phyloP scores from a whole-genome alignment of 1,140 invertebrate genomes.

The Propsilocerus akamusi region DNA sequence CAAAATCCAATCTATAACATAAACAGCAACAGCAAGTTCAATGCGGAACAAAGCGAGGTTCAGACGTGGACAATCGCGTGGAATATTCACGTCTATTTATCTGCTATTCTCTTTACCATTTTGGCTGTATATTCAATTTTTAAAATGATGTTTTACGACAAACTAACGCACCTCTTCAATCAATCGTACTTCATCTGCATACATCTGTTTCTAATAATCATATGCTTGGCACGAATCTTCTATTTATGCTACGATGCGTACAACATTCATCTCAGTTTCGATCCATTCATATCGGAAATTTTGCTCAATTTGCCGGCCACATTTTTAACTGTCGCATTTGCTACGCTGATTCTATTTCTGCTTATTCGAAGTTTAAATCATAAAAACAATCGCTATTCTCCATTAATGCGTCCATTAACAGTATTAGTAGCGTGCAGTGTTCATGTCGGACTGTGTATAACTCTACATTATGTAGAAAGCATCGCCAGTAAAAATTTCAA shows the following conservation, averaged over 20 bases:
- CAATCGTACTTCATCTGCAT: constrained; percentile 71
- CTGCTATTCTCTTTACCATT: constrained; percentile 61
- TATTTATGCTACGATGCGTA: constrained; percentile 82
- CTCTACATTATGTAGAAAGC: constrained; percentile 55
- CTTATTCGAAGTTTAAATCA: constrained; percentile 50
- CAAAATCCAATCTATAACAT: constrained; percentile 1
- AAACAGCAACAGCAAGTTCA: not conserved
- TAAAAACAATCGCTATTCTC: constrained; percentile 39
- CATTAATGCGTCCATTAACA: constrained; percentile 50
- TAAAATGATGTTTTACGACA: constrained; percentile 61
- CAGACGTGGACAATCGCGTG: constrained; percentile 61
- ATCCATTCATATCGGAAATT: constrained; percentile 60
- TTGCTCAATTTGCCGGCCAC: constrained; percentile 65
- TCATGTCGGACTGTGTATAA: constrained; percentile 57
- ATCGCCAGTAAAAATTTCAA: constrained; percentile 17
- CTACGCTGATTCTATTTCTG: constrained; percentile 66
- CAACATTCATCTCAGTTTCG: constrained; percentile 58
- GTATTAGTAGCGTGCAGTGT: constrained; percentile 51
- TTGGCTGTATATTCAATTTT: constrained; percentile 65
- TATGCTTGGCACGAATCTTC: constrained; percentile 62
- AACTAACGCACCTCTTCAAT: constrained; percentile 55
- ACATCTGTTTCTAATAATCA: constrained; percentile 56
- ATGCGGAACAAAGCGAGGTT: constrained; percentile 12
- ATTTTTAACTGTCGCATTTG: constrained; percentile 66
- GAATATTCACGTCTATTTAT: constrained; percentile 75